Base-by-base conservation (phyloP, 1,140 invertebrate genomes). In the Brachionus rotundiformis region DNA sequence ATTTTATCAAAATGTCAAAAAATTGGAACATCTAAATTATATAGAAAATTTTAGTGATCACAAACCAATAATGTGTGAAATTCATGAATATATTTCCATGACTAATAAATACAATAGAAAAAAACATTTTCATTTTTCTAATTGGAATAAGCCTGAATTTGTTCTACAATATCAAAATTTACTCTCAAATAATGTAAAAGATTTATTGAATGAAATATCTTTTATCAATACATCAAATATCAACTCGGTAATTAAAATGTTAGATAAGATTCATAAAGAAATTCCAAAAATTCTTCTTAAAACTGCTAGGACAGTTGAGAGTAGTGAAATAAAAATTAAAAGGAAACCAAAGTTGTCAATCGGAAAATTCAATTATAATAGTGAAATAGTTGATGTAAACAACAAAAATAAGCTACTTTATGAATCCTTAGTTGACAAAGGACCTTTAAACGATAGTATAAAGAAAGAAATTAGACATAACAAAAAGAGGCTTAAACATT, bases 141-240 rank as follows among this genome's bases (percentile, higher is more conserved):
- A 39, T 39, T 39, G 36, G 36, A 39, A 39, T 39, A 39, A 39
- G 4, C 36, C 36, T 1, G 36, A 39, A 39, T 47, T 47, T 47
- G 11, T 47, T 47, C 2, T 47, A 47, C 11, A 47, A 10, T 16
- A 47, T 47, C 10, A 47, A 47, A 47, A 47, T 47, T 47, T 47
- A 47, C 44, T 47, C 10, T 47, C 44, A 47, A 4, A 47, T 47
- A 47, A 47, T 47, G 44, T 47, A 47, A 47, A 47, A 47, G 44
- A 47, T 47, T 47, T 47, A 47, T 47, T 47, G 44, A 47, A 47
- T 47, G 44, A 47, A 47, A 47, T 47, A 47, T 47, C 44, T 47
- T n/a, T n/a, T 47, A 47, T 16, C n/a, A 47, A 47, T 16, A 47
- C 44, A 47, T 47, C 44, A 47, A 47, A 47, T 47, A 16, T 16